These are phyloP conservation scores for Gasterosteus nipponicus DNA, from an alignment of 2,113 vertebrate species.

Conservation along the genomic window DNA sequence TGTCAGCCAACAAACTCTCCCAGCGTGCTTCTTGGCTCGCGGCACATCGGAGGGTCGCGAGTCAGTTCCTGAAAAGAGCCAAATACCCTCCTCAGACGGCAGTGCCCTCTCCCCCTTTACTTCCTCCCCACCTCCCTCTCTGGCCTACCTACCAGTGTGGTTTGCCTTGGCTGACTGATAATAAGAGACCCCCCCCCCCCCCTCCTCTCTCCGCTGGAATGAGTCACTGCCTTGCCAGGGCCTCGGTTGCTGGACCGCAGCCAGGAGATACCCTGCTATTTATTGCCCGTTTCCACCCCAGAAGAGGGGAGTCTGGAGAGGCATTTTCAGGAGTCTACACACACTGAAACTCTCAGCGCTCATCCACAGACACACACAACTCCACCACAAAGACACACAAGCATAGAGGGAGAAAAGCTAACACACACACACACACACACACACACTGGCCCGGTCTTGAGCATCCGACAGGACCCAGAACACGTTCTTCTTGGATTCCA, in stretches of 20 bases:
- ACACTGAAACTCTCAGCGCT: constrained; percentile 33
- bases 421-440: constrained; percentile 26
- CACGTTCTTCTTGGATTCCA: constrained; percentile 73
- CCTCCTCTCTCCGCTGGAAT: constrained; percentile 70
- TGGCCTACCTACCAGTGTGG: constrained; percentile 82
- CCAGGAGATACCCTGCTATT: constrained; percentile 85
- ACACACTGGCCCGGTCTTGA: constrained; percentile 72
- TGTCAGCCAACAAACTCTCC: constrained; percentile 60
- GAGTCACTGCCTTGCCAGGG: constrained; percentile 83
- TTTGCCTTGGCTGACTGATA: constrained; percentile 88
- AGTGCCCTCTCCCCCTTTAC: constrained; percentile 50
- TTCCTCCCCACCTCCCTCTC: constrained; percentile 65
- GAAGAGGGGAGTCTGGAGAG: constrained; percentile 78
- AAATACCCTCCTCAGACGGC: constrained; percentile 45
- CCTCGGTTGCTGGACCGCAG: constrained; percentile 77
- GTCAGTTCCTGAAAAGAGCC: constrained; percentile 55
- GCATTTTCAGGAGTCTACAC: constrained; percentile 62
- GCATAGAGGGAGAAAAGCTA: constrained; percentile 35
- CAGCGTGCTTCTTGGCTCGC: constrained; percentile 57
- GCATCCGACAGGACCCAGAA: constrained; percentile 81
- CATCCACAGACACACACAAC: constrained; percentile 43
- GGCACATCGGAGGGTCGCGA: constrained; percentile 38
- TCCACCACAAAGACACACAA: constrained; percentile 43
- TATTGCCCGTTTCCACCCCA: constrained; percentile 83
- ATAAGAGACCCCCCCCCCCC: constrained; percentile 79